Base-by-base conservation (phyloP, 2,888 invertebrate genomes). In the Lamellibrachia columna region DNA sequence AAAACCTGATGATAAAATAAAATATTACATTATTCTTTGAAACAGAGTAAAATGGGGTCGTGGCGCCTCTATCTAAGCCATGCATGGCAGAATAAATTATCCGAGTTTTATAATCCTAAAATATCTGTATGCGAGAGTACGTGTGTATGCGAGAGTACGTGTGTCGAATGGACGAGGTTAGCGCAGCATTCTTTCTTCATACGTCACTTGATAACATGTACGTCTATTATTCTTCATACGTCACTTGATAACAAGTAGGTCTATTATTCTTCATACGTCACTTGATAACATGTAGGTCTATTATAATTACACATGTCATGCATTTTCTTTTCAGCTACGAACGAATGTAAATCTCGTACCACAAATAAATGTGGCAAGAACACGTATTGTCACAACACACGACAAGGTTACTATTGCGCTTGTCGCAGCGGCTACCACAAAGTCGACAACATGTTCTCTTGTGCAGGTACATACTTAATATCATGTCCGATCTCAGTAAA, bases 361-460 rank as follows among this genome's bases (percentile, higher is more conserved):
- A 91, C 91, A 53, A 91, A 90, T 53, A 52, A 52, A 40, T 92
- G 92, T 55, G 53, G 91, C 91, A 55, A 91, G n/a, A 28, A 92
- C 58, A 52, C 92, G 3, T 40, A 53, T 28, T 92, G 92, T 55
- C 9, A 53, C 92, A 92, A 92, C 92, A 52, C 40, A n/a, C 7
- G 53, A 28, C 91, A 91, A 7, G 90, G 91, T n/a, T 92, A 52
- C 91, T 40, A 11, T 40, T 92, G 92, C 52, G 40, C 9, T 53
- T 92, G 92, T 91, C 90, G 52, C 52, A 28, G 22, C 6, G 92
- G 92, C 28, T 92, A 91, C 58, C 55, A 91, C 52, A 91, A 91
- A 28, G 91, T 91, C 53, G 91, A 52, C 52, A 75, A 92, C 52
- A 75, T 58, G 40, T 40, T 75, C 11, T 60, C 92, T 8, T 92